phyloP scores from a whole-genome alignment of 1,140 invertebrate species.

The Zelostemma sp. region DNA sequence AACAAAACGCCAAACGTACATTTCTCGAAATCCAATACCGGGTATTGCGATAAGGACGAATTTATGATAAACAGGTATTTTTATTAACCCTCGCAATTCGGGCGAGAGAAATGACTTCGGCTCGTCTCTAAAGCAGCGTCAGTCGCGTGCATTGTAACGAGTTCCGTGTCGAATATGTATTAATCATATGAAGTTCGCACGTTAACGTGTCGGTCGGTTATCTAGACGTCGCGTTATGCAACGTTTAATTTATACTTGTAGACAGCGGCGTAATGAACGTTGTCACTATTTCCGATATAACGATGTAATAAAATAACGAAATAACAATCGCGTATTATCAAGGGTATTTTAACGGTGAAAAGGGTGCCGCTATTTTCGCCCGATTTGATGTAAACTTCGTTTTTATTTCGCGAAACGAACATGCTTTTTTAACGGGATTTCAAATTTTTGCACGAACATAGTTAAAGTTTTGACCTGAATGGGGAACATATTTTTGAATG shows the following conservation, averaged over 20 bases:
- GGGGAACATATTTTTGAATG: too few species aligned
- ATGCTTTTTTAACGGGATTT: too few species aligned
- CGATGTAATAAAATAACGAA: conserved; percentile 40
- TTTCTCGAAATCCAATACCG: conserved; percentile 10
- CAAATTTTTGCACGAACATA: too few species aligned
- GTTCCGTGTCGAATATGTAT: conserved; percentile 45
- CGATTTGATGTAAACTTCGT: conserved; percentile 37
- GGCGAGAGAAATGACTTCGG: conserved; percentile 13
- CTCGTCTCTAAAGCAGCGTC: conserved; percentile 11
- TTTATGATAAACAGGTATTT: conserved; percentile 5
- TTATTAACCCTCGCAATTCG: conserved; percentile 22
- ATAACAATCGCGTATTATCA: conserved; percentile 39
- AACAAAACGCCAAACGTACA: conserved; percentile 5
- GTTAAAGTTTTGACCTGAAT: too few species aligned
- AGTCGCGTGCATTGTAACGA: conserved; percentile 34
- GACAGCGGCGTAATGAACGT: conserved; percentile 33
- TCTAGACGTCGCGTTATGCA: conserved; percentile 35
- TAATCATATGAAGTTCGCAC: conserved; percentile 37
- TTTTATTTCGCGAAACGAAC: conserved; percentile 38
- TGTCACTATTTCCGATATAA: conserved; percentile 40
- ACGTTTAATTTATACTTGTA: conserved; percentile 48
- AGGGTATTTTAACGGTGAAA: conserved; percentile 18
- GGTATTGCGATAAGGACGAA: conserved; percentile 15
- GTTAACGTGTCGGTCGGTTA: conserved; percentile 41
- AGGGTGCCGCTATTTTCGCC: conserved; percentile 25